These are phyloP conservation scores for Drosophila parabipectinata DNA, from an alignment of 1,140 invertebrate genomes.

Conservation along the genomic window DNA sequence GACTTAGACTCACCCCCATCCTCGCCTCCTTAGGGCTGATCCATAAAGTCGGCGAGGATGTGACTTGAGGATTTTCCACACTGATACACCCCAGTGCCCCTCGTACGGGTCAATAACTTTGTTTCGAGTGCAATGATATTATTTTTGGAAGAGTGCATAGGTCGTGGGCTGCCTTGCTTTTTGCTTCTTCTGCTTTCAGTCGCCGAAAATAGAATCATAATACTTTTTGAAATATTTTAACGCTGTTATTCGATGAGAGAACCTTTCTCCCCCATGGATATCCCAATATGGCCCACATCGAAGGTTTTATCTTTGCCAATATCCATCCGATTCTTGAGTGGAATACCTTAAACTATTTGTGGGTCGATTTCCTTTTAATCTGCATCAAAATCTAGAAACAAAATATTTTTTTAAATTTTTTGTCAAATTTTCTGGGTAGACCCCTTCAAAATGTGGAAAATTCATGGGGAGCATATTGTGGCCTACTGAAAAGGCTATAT, in stretches of 20 bases:
- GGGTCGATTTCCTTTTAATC: not conserved
- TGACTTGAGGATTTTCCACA: conserved; percentile 55
- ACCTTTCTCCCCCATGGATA: too few species aligned
- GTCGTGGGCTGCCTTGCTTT: conserved; percentile 28
- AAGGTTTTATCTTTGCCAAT: not conserved
- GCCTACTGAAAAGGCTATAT: too few species aligned
- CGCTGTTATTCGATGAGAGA: too few species aligned
- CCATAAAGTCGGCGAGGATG: conserved; percentile 31
- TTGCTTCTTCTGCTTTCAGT: too few species aligned
- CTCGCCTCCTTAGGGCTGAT: conserved; percentile 3
- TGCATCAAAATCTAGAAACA: too few species aligned
- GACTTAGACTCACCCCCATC: conserved; percentile 1
- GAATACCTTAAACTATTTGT: not conserved
- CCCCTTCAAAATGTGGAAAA: too few species aligned
- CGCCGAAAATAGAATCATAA: too few species aligned
- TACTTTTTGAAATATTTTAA: too few species aligned
- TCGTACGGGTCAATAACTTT: conserved; percentile 56
- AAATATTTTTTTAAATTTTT: too few species aligned
- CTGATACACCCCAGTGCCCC: conserved; percentile 50
- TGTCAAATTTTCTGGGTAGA: too few species aligned
- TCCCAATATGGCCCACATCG: too few species aligned
- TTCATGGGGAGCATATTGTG: too few species aligned
- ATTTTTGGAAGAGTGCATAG: conserved; percentile 37
- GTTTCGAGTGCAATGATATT: conserved; percentile 34
- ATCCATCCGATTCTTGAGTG: not conserved